Evolutionary conservation across 2,888 invertebrate genomes (phyloP).

Genomic region (Entomobrya proxima): DNA sequence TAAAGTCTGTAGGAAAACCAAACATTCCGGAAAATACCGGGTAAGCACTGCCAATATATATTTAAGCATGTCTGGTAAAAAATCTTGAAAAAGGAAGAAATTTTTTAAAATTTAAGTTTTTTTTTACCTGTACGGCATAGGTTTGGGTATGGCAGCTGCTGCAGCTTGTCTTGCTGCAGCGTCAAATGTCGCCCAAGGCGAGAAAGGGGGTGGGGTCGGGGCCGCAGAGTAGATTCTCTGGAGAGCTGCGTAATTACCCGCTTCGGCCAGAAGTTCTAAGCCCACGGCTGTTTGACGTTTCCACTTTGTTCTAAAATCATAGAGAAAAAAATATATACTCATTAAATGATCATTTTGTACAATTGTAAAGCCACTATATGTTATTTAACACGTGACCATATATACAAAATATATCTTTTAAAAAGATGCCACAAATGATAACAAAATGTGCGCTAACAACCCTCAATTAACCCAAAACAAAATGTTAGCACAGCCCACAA

Average conservation of each 20-base stretch:
- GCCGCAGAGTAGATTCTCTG: constrained; percentile 92
- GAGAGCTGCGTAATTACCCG: constrained; percentile 98
- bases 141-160: constrained; percentile 86
- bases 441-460: constrained; percentile 49
- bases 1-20: constrained; percentile 73
- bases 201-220: constrained; percentile 79
- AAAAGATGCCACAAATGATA: constrained; percentile 32
- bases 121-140: constrained; percentile 84
- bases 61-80: no score
- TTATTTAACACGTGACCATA: background rate
- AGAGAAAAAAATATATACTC: background rate
- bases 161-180: constrained; percentile 85
- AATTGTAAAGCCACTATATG: background rate
- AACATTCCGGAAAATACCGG: no score
- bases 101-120: background rate
- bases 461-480: constrained; percentile 52
- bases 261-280: constrained; percentile 95
- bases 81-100: no score
- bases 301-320: constrained; percentile 92
- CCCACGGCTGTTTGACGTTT: constrained; percentile 99
- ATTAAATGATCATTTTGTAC: background rate
- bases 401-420: background rate
- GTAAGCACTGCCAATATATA: no score
- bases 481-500: constrained; percentile 9
- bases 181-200: constrained; percentile 79